Evolutionary conservation across 30 jellyfish, hydroid and myxozoan genomes (phyloP).

Genomic region (Cassiopea andromeda): DNA sequence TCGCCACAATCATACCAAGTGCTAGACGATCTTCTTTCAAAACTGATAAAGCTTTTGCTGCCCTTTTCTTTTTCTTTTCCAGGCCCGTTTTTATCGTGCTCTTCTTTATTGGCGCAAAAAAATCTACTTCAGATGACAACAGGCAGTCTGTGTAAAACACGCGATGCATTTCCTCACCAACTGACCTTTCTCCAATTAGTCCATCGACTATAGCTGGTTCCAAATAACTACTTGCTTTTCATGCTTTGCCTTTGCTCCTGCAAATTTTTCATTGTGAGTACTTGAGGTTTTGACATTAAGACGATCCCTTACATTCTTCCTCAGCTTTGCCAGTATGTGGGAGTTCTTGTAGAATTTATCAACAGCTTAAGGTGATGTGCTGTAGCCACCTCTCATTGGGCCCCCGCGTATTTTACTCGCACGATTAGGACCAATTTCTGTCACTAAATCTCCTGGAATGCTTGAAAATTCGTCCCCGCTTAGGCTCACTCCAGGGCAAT

Average conservation of each 20-base stretch:
- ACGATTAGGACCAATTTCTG: slow-evolving; percentile 58
- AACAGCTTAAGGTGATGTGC: slow-evolving; percentile 66
- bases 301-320: slow-evolving; percentile 53
- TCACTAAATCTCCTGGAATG: slow-evolving; percentile 60
- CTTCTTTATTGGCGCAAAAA: slow-evolving; percentile 56
- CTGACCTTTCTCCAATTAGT: slow-evolving; percentile 70
- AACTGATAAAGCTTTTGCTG: slow-evolving; percentile 53
- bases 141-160: slow-evolving; percentile 8
- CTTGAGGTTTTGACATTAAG: slow-evolving; percentile 47
- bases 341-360: slow-evolving; percentile 46
- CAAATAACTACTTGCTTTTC: slow-evolving; percentile 48
- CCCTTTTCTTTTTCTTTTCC: slow-evolving; percentile 22
- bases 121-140: slow-evolving; percentile 49
- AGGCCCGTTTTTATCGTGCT: slow-evolving; percentile 51
- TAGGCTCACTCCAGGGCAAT: slow-evolving; percentile 56
- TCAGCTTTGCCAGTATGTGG: slow-evolving; percentile 60
- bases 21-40: slow-evolving; percentile 64
- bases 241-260: slow-evolving; percentile 51
- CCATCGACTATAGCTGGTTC: slow-evolving; percentile 59
- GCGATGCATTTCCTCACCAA: slow-evolving; percentile 66
- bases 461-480: slow-evolving; percentile 55
- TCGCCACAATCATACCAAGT: slow-evolving; percentile 54
- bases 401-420: slow-evolving; percentile 65
- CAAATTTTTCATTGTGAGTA: slow-evolving; percentile 40
- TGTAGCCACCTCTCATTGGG: slow-evolving; percentile 65